Evolutionary conservation across 2,113 vertebrate species (phyloP).

Genomic region (Crotalus horridus): DNA sequence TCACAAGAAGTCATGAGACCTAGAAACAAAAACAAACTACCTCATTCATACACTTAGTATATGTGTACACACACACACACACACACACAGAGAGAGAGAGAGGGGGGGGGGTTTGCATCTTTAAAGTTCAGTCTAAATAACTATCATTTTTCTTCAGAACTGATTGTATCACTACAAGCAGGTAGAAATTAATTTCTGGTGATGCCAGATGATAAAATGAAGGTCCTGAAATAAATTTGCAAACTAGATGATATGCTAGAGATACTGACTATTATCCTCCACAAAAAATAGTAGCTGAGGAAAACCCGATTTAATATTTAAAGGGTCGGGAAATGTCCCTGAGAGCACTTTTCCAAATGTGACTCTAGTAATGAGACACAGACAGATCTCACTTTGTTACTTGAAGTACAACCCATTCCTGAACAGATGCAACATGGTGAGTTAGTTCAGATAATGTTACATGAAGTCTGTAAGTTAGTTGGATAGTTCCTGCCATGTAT

Average conservation of each 20-base stretch:
- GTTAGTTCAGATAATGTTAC: background rate
- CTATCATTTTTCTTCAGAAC: background rate
- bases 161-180: background rate
- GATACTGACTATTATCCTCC: background rate
- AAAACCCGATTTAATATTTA: background rate
- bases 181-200: background rate
- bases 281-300: background rate
- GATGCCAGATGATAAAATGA: background rate
- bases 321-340: background rate
- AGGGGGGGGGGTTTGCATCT: background rate
- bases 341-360: background rate
- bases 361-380: background rate
- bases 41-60: background rate
- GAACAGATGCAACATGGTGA: background rate
- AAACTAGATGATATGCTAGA: background rate
- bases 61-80: background rate
- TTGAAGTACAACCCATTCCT: background rate
- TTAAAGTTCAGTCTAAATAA: background rate
- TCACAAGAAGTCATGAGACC: background rate
- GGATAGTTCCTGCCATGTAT: background rate
- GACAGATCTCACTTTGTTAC: background rate
- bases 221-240: background rate
- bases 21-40: background rate
- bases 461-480: background rate
- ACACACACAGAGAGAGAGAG: too few relatives aligned